These are phyloP conservation scores for Thunnus albacares DNA, from an alignment of 2,797 vertebrate species.

Conservation along the genomic window DNA sequence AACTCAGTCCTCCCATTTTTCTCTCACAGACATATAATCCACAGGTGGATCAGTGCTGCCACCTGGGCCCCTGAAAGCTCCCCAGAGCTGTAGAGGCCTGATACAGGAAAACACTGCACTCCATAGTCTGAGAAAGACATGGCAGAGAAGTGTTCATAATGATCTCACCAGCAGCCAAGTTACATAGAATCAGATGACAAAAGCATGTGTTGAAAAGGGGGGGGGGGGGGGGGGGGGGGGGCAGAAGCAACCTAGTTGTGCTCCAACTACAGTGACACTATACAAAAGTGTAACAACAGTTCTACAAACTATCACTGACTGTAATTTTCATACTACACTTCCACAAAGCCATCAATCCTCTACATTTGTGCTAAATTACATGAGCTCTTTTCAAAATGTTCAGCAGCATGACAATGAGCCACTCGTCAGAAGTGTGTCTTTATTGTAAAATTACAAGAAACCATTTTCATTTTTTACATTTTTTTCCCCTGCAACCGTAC, in stretches of 20 bases:
- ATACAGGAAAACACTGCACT: slow-evolving; percentile 17
- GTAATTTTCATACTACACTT: not conserved
- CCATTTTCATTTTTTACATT: not conserved
- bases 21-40: slow-evolving; percentile 43
- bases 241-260: slow-evolving; percentile 11
- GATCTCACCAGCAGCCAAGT: slow-evolving; percentile 36
- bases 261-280: not conserved
- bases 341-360: not conserved
- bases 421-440: not conserved
- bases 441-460: slow-evolving; percentile 13
- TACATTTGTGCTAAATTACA: slow-evolving; percentile 6
- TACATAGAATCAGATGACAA: slow-evolving; percentile 37
- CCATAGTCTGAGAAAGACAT: slow-evolving; percentile 26
- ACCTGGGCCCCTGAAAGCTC: slow-evolving; percentile 36
- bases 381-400: not conserved
- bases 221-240: not conserved
- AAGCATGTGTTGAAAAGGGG: slow-evolving; percentile 36
- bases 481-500: not conserved
- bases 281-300: not conserved
- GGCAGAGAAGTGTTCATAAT: slow-evolving; percentile 9
- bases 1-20: slow-evolving; percentile 25
- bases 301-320: slow-evolving; percentile 4
- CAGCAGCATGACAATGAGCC: slow-evolving; percentile 13
- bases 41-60: slow-evolving; percentile 41
- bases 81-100: slow-evolving; percentile 27